These are phyloP conservation scores for Drosophila lini DNA, from an alignment of 1,140 invertebrate genomes.

Conservation along the genomic window DNA sequence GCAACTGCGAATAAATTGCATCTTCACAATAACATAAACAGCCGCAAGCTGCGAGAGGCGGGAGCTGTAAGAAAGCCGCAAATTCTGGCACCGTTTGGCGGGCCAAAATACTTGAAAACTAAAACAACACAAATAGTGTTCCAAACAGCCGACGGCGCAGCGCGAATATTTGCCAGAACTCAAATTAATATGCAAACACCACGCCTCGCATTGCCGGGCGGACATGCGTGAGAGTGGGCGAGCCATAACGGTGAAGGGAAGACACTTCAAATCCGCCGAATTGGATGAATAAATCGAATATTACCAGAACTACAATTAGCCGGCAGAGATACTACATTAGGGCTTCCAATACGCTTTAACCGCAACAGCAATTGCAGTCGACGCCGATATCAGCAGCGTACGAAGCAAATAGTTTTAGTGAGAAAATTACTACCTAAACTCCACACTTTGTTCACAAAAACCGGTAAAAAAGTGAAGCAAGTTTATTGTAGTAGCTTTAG, in stretches of 20 bases:
- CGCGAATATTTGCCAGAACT: constrained; percentile 38
- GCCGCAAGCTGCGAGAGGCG: constrained; percentile 18
- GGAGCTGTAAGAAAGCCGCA: constrained; percentile 12
- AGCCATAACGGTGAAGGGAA: constrained; percentile 2
- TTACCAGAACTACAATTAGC: constrained; percentile 11
- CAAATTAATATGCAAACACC: constrained; percentile 29
- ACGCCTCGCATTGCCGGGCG: constrained; percentile 1
- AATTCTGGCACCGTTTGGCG: constrained; percentile 27
- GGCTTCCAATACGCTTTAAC: background rate
- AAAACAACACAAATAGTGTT: constrained; percentile 39
- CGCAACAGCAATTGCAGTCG: background rate
- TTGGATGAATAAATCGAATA: constrained; percentile 11
- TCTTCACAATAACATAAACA: constrained; percentile 18
- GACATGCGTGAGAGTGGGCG: background rate
- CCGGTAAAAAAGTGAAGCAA: background rate
- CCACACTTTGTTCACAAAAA: background rate
- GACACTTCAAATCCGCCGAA: background rate
- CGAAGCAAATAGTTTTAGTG: background rate
- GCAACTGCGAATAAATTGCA: constrained; percentile 29
- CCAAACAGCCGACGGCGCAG: constrained; percentile 34
- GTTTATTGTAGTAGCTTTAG: background rate
- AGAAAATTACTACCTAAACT: no score
- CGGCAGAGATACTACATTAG: background rate
- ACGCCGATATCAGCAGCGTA: background rate
- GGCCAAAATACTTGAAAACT: constrained; percentile 44